phyloP scores from a whole-genome alignment of 2,113 vertebrate genomes.

The Ginglymostoma cirratum region DNA sequence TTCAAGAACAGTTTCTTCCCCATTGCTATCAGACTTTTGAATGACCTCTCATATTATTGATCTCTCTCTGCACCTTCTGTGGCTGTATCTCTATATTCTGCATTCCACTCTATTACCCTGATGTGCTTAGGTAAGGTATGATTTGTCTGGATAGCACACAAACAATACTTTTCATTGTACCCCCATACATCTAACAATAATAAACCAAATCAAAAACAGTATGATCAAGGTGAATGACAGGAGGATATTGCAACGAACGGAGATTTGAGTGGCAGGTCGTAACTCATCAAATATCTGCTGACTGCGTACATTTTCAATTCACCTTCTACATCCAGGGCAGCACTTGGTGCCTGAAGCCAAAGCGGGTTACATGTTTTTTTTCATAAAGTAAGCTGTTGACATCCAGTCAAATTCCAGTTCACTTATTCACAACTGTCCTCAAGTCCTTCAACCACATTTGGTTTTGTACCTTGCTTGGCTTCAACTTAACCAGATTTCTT shows the following conservation, averaged over 20 bases:
- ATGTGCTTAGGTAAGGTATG: too few relatives aligned
- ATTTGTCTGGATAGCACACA: too few relatives aligned
- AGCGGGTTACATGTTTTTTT: not conserved
- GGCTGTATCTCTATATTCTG: too few relatives aligned
- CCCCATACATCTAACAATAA: too few relatives aligned
- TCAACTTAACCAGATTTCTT: not conserved
- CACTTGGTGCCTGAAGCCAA: too few relatives aligned
- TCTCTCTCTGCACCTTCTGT: too few relatives aligned
- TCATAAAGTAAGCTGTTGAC: not conserved
- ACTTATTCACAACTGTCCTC: not conserved
- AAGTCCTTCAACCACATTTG: not conserved
- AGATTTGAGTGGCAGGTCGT: not conserved
- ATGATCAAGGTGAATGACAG: not conserved
- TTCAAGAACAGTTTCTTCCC: too few relatives aligned
- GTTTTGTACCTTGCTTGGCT: not conserved
- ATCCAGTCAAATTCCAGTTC: not conserved
- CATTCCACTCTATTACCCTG: too few relatives aligned
- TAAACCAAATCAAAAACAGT: not conserved
- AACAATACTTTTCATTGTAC: too few relatives aligned
- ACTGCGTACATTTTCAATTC: not conserved
- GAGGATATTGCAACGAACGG: not conserved
- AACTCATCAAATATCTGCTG: not conserved
- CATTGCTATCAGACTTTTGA: too few relatives aligned
- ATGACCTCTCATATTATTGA: too few relatives aligned
- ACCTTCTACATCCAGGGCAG: not conserved